Evolutionary conservation across 1,140 invertebrate genomes (phyloP).

Genomic region (Ctenoplectra terminalis): DNA sequence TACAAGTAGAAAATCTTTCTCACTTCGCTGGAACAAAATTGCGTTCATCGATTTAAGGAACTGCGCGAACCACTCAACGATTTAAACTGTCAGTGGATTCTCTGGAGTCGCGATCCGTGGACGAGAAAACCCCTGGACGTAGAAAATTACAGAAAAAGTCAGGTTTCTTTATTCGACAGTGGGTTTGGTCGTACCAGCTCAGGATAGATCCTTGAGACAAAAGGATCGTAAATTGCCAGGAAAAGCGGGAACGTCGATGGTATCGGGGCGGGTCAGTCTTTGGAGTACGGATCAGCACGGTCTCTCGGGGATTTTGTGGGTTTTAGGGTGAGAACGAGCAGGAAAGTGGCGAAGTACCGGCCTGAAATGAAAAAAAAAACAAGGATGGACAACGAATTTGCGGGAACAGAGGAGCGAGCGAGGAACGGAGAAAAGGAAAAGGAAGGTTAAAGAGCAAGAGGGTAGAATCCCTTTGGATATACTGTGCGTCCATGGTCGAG

Average conservation of each 20-base stretch:
- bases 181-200: conserved; percentile 2
- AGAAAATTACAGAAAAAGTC: neutral
- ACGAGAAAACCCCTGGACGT: neutral
- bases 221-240: conserved; percentile 59
- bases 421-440: neutral
- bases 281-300: conserved; percentile 21
- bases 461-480: neutral
- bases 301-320: conserved; percentile 24
- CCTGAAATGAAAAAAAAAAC: neutral
- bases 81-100: too few species aligned
- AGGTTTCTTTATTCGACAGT: neutral
- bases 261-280: conserved; percentile 43
- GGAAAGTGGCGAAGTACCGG: neutral
- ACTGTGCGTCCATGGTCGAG: neutral
- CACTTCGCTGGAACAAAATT: neutral
- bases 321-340: neutral
- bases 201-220: conserved; percentile 59
- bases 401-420: too few species aligned
- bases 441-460: too few species aligned
- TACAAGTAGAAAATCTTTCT: too few species aligned
- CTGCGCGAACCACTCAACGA: too few species aligned
- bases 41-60: neutral
- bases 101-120: too few species aligned
- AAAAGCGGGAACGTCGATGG: conserved; percentile 38
- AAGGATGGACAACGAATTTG: neutral